These are phyloP conservation scores for Apolygus lucorum DNA, from an alignment of 1,140 invertebrate species.

Conservation along the genomic window DNA sequence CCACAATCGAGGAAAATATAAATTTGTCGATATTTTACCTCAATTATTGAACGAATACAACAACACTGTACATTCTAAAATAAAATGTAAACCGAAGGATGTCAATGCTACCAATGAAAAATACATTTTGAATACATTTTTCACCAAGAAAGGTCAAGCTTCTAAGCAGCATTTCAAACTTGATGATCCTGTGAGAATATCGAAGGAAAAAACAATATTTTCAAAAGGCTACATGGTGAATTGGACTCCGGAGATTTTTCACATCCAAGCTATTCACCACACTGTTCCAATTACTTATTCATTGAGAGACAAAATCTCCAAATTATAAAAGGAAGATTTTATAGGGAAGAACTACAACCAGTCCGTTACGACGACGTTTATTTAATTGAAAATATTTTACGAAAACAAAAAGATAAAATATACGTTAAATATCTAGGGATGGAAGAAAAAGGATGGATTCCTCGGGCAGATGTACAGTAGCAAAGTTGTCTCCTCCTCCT, in stretches of 20 bases:
- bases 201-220: slow-evolving; percentile 27
- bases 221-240: slow-evolving; percentile 28
- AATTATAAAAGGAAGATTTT: slow-evolving; percentile 31
- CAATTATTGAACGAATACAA: slow-evolving; percentile 41
- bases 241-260: slow-evolving; percentile 29
- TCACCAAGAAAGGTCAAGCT: slow-evolving; percentile 21
- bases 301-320: slow-evolving; percentile 31
- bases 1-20: slow-evolving; percentile 38
- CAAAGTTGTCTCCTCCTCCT: no score
- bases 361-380: slow-evolving; percentile 35
- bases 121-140: slow-evolving; percentile 2
- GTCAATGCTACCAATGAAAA: slow-evolving; percentile 35
- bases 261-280: slow-evolving; percentile 24
- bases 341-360: slow-evolving; percentile 34
- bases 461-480: no score
- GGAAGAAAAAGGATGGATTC: neutral
- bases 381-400: slow-evolving; percentile 36
- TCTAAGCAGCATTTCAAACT: slow-evolving; percentile 28
- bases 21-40: slow-evolving; percentile 37
- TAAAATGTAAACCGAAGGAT: slow-evolving; percentile 38
- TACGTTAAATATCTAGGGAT: slow-evolving; percentile 31
- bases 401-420: slow-evolving; percentile 34
- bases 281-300: slow-evolving; percentile 27
- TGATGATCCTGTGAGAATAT: no score
- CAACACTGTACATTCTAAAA: slow-evolving; percentile 40